Conservation (phyloP, 2,888 invertebrate species). For the Tetragonisca angustula region DNA sequence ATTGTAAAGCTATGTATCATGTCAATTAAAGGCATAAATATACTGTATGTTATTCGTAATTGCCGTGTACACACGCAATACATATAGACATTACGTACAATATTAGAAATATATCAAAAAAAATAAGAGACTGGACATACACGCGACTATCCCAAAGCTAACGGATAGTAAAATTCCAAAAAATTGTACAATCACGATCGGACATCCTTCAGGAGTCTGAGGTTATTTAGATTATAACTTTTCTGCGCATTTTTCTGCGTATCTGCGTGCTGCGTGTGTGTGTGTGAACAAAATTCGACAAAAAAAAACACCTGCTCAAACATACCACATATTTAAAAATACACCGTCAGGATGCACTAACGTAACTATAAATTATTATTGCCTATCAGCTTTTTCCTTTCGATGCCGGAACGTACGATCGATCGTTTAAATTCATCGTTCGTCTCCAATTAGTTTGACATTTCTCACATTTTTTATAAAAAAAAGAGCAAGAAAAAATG, state of each 20-base stretch:
- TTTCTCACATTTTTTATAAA: slow-evolving; percentile 29
- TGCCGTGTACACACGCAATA: slow-evolving; percentile 47
- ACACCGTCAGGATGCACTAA: slow-evolving; percentile 44
- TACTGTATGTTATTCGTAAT: slow-evolving; percentile 52
- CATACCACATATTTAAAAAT: slow-evolving; percentile 47
- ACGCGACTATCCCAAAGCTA: slow-evolving; percentile 33
- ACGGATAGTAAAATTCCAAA: slow-evolving; percentile 45
- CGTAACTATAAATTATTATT: slow-evolving; percentile 31
- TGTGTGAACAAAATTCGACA: slow-evolving; percentile 49
- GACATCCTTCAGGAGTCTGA: slow-evolving; percentile 25
- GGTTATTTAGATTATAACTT: slow-evolving; percentile 58
- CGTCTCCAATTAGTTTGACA: slow-evolving; percentile 12
- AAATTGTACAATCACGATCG: slow-evolving; percentile 66
- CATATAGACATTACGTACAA: slow-evolving; percentile 42
- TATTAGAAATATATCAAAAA: slow-evolving; percentile 55
- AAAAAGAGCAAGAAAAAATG: slow-evolving; percentile 45
- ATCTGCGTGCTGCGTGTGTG: slow-evolving; percentile 52
- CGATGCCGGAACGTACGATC: slow-evolving; percentile 20
- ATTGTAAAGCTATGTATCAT: slow-evolving; percentile 67
- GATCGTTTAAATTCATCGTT: slow-evolving; percentile 4
- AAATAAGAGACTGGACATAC: slow-evolving; percentile 57
- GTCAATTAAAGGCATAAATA: slow-evolving; percentile 71
- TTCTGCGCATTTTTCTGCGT: slow-evolving; percentile 52
- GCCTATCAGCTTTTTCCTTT: slow-evolving; percentile 46
- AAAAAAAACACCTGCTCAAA: slow-evolving; percentile 59